These are phyloP conservation scores for Melanerpes aurifrons DNA, from an alignment of 2,113 vertebrate genomes.

Conservation along the genomic window DNA sequence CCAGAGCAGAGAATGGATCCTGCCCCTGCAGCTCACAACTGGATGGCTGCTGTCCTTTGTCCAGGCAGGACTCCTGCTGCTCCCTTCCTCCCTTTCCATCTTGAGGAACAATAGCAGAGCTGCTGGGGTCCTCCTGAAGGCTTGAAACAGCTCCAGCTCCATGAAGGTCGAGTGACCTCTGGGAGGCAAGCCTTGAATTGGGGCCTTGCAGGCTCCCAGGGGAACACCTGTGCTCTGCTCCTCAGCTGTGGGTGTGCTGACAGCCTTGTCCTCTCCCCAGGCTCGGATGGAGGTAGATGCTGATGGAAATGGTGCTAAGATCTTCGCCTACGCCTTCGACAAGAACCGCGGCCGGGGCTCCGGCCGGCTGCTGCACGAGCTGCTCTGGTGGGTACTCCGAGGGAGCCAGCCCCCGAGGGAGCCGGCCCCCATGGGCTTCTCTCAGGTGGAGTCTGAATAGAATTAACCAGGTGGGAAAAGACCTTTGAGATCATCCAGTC, in stretches of 20 bases:
- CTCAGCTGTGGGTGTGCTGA: neutral
- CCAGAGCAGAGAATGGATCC: neutral
- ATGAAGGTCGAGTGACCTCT: neutral
- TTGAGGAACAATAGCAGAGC: neutral
- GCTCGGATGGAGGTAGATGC: conserved; percentile 98
- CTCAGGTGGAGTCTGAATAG: neutral
- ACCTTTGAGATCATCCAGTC: too few species aligned
- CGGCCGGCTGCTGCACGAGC: conserved; percentile 91
- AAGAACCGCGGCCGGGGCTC: conserved; percentile 94
- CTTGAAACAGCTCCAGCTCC: neutral
- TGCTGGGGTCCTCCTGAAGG: neutral
- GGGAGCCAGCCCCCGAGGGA: rapidly evolving
- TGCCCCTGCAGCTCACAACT: neutral
- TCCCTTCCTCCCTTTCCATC: neutral
- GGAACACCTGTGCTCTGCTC: neutral
- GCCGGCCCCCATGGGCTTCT: rapidly evolving
- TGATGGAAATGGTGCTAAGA: conserved; percentile 97
- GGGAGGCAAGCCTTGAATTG: neutral
- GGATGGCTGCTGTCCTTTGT: neutral
- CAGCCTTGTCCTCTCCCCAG: conserved; percentile 59
- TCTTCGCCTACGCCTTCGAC: conserved; percentile 97
- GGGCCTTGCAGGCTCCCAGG: rapidly evolving
- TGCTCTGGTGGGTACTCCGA: conserved; percentile 88
- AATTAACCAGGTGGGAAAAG: too few species aligned
- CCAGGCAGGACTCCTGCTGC: neutral